Evolutionary conservation across 2,797 vertebrate species (phyloP).

Genomic region (Sphenopsis melanotis): DNA sequence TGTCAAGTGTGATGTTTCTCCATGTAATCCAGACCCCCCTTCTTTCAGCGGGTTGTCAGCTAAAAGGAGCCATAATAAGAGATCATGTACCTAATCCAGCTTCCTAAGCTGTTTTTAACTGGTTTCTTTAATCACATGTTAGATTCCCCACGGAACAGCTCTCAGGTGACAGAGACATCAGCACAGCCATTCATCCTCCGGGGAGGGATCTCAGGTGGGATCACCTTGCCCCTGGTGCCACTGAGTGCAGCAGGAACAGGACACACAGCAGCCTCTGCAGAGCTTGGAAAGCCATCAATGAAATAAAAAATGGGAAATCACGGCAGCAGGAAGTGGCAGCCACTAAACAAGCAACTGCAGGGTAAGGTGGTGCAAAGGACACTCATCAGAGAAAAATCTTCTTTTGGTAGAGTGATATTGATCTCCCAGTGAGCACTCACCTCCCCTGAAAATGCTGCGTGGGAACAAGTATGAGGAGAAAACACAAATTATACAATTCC

Average conservation of each 20-base stretch:
- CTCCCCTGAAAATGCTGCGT: accelerated
- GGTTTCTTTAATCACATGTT: conserved; percentile 45
- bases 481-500: not conserved
- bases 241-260: not conserved
- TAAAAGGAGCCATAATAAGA: conserved; percentile 30
- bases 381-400: not conserved
- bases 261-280: not conserved
- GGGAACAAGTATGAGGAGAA: not conserved
- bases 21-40: not conserved
- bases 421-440: not conserved
- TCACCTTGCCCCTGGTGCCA: not conserved
- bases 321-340: not conserved
- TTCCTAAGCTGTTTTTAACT: conserved; percentile 43
- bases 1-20: not conserved
- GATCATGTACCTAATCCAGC: conserved; percentile 50
- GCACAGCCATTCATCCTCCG: not conserved
- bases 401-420: not conserved
- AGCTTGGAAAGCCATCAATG: accelerated
- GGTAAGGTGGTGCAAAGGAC: not conserved
- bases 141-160: not conserved
- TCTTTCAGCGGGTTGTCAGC: not conserved
- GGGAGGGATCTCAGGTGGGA: not conserved
- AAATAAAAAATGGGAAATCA: not conserved
- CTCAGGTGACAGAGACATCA: conserved; percentile 24
- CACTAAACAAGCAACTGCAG: not conserved